Evolutionary conservation across 1,140 invertebrate species (phyloP).

Genomic region (Arctopsyche grandis): DNA sequence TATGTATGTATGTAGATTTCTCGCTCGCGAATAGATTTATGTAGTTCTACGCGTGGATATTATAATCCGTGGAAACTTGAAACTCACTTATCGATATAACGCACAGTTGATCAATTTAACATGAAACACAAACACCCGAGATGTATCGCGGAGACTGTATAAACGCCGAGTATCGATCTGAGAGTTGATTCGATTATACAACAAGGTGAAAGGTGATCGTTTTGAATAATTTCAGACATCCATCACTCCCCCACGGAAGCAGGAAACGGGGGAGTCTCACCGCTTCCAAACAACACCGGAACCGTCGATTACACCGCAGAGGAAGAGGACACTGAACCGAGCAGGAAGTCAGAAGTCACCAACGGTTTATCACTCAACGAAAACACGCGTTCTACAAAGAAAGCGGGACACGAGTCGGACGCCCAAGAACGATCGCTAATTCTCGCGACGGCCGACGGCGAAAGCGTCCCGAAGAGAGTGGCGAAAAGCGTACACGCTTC

Average conservation of each 20-base stretch:
- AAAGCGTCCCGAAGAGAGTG: slow-evolving; percentile 26
- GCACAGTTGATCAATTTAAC: too few species aligned
- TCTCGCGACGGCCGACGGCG: background rate
- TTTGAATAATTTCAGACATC: slow-evolving; percentile 43
- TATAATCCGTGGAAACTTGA: too few species aligned
- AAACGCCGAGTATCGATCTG: background rate
- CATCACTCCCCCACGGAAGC: slow-evolving; percentile 41
- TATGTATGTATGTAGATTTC: too few species aligned
- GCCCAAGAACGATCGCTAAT: too few species aligned
- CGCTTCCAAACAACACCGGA: slow-evolving; percentile 47
- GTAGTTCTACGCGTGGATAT: too few species aligned
- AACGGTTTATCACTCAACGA: background rate
- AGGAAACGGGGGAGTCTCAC: slow-evolving; percentile 49
- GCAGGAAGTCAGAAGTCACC: slow-evolving; percentile 34
- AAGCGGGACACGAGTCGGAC: background rate
- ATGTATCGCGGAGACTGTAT: too few species aligned
- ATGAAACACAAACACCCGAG: too few species aligned
- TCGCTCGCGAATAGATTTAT: too few species aligned
- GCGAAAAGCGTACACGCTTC: slow-evolving; percentile 25
- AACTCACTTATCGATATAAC: too few species aligned
- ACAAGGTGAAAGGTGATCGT: slow-evolving; percentile 15
- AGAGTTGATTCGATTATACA: too few species aligned
- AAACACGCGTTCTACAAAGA: background rate
- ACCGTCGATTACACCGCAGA: slow-evolving; percentile 46
- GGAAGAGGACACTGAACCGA: slow-evolving; percentile 42